Evolutionary conservation across 2,113 vertebrate genomes (phyloP), one percentile per base, ranked within the genome.

Genomic region (Toxotes jaculatrix): DNA sequence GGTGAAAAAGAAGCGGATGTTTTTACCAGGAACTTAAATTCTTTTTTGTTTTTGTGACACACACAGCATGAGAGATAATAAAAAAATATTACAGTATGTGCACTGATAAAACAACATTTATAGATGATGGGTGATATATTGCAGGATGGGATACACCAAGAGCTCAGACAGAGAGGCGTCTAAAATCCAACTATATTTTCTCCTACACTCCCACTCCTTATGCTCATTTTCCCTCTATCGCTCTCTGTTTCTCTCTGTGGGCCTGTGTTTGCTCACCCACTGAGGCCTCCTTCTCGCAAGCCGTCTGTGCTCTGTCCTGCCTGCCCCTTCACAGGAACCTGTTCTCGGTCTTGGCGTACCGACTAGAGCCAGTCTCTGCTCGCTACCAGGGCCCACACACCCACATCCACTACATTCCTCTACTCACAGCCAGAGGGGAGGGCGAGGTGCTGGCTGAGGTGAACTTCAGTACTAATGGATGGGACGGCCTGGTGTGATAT

Each of bases 331-430:
- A 59, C 78, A 74, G 59, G 60, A 76, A 60, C 71, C 68, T 66
- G 77, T 78, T 89, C 45, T 68, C 32, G 64, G 82, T 77, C 78
- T 80, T 74, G 84, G 77, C 82, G 89, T 92, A 90, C 92, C 80
- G n/a, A 83, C 87, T 69, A 71, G 87, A 77, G 85, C 92, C 90
- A 89, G 92, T 87, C 94, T 92, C 92, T 86, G 83, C 82, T 91
- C 85, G 77, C 86, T 83, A 89, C 89, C 85, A 57, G 32, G 83
- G 82, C 83, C 72, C 45, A 59, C 75, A 83, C 85, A 82, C 65
- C 72, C 88, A 90, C 92, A 90, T 91, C 88, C 89, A 80, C 84
- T 36, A 68, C 91, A 93, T 94, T 94, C 94, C 89, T 88, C 64
- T 53, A 62, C 81, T 77, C 13, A 0, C 59, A 83, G 78, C 87